Base-by-base conservation (phyloP, 2,797 vertebrate genomes). In the Characodon lateralis region DNA sequence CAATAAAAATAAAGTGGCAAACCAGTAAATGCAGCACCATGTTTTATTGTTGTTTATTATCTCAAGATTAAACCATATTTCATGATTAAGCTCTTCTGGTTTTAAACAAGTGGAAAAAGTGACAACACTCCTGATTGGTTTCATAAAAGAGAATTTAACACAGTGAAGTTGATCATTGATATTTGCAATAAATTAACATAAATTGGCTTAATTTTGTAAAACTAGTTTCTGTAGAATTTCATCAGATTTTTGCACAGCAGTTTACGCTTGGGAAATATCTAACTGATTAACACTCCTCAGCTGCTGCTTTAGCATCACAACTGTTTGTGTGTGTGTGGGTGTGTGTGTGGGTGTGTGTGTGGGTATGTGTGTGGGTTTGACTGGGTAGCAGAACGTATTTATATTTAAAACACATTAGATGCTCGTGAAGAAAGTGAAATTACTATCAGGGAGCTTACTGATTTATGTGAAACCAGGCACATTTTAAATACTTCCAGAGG, bases 401-500 rank as follows among this genome's bases (percentile, higher is more conserved):
- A 39, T 73, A 41, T 74, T 72, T 75, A 63, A 72, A 78, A 61
- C 48, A n/a, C 59, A 68, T 79, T 68, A 63, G 61, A 55, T 79
- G 66, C 77, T 81, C 28, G 72, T 76, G 58, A 85, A 68, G 69
- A 80, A 72, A 79, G 72, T 46, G 48, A 39, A 41, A 63, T 85
- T 51, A 10, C 72, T 55, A n/a, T 70, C 53, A 4, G 28, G 69
- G 10, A 16, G 56, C 74, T 81, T 39, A 85, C 68, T 73, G 35
- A 81, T 66, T 86, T 78, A 78, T 78, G 46, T 66, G 2, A 46
- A 48, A 56, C 41, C 43, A 61, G 35, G 28, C 53, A 72, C 66
- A 68, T 85, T 83, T 72, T 53, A 66, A 78, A 43, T n/a, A 77
- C 74, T 73, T 71, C 51, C 83, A 76, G 55, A 78, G 68, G 74